A percentile compares a stretch with the other conserved stretches of the same genome.
These are phyloP conservation scores for Candoia aspera DNA, from an alignment of 2,113 vertebrate genomes.

Conservation along the genomic window DNA sequence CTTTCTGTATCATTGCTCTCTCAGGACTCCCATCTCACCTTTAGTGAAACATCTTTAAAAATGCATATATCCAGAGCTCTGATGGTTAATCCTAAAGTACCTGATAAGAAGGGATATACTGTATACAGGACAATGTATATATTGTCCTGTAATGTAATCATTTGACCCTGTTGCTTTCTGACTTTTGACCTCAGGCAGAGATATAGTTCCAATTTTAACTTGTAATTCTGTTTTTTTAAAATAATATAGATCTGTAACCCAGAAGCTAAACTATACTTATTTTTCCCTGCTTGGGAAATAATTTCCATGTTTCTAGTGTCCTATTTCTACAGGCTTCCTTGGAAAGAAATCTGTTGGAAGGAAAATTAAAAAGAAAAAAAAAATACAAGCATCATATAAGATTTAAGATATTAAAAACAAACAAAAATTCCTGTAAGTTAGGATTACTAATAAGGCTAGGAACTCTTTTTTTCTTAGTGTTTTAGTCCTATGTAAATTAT, in stretches of 20 bases:
- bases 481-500: conserved; percentile 34
- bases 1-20: not conserved
- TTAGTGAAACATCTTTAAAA: conserved; percentile 12
- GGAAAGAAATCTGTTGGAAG: conserved; percentile 22
- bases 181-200: rapidly evolving
- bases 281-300: not conserved
- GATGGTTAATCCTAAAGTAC: not conserved
- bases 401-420: conserved; percentile 8
- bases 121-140: not conserved
- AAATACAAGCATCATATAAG: conserved; percentile 9
- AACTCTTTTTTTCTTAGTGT: conserved; percentile 38
- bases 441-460: not conserved
- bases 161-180: not conserved
- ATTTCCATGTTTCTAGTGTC: not conserved
- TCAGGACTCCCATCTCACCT: not conserved
- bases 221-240: not conserved
- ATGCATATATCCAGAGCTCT: not conserved
- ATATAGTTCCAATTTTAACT: not conserved
- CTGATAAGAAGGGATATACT: not conserved
- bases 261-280: not conserved
- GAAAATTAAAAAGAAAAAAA: conserved; percentile 34
- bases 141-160: too few relatives aligned
- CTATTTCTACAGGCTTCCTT: not conserved
- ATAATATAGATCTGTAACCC: not conserved
- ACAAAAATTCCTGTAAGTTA: conserved; percentile 3